These are phyloP conservation scores for Xanthorhoe spadicearia DNA, from an alignment of 2,888 invertebrate genomes.

Conservation along the genomic window DNA sequence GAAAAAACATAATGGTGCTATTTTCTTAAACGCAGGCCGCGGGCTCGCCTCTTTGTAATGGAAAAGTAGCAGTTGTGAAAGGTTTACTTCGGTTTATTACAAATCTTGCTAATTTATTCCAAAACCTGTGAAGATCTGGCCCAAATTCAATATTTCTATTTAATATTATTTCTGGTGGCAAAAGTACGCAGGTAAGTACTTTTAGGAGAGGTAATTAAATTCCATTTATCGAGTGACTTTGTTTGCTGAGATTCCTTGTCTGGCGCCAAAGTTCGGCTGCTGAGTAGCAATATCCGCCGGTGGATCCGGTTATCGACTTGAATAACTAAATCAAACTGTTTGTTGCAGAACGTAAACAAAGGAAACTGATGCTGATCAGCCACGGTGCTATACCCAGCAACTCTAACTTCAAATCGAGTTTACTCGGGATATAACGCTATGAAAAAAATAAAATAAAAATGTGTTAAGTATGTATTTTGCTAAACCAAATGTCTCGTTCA, in stretches of 20 bases:
- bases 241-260: conserved; percentile 37
- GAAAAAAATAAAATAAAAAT: no score
- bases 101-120: not conserved
- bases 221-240: conserved; percentile 20
- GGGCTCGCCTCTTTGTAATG: not conserved
- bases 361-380: conserved; percentile 6
- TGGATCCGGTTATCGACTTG: conserved; percentile 34
- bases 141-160: not conserved
- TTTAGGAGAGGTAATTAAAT: conserved; percentile 17
- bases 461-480: no score
- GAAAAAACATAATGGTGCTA: not conserved
- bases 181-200: not conserved
- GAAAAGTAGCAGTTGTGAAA: not conserved
- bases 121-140: not conserved
- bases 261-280: conserved; percentile 27
- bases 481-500: no score
- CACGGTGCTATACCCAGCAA: not conserved
- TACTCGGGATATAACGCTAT: not conserved
- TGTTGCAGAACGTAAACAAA: conserved; percentile 24
- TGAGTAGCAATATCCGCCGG: conserved; percentile 40
- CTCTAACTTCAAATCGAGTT: not conserved
- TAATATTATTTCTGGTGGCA: not conserved
- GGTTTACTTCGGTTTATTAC: not conserved
- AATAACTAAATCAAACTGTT: conserved; percentile 37
- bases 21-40: not conserved